Percentiles rank a stretch among this genome's conserved stretches.
Evolutionary conservation across 2,113 vertebrate species (phyloP).

Genomic region (Python bivittatus): DNA sequence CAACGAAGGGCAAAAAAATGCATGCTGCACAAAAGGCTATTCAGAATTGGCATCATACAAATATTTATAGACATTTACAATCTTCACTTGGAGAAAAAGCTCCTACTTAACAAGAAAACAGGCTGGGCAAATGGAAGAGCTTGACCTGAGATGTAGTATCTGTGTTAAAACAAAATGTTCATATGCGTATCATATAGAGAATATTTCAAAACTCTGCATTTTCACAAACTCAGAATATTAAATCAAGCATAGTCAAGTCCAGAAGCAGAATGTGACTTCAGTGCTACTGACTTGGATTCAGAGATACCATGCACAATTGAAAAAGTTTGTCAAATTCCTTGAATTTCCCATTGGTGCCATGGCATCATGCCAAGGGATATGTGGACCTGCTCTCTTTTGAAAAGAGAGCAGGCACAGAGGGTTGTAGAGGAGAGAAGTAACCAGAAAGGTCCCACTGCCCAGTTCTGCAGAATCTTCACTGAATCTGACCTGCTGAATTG

Average conservation of each 20-base stretch:
- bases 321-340: neutral
- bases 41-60: conserved; percentile 7
- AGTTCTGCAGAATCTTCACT: neutral
- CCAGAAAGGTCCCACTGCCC: neutral
- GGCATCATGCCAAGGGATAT: neutral
- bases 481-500: neutral
- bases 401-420: neutral
- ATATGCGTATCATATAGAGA: neutral
- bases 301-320: neutral
- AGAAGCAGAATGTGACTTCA: neutral
- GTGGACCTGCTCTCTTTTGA: neutral
- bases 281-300: neutral
- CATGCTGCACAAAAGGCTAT: neutral
- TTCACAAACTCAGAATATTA: neutral
- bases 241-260: neutral
- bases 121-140: neutral
- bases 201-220: neutral
- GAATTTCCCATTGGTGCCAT: neutral
- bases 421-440: neutral
- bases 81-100: neutral
- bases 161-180: neutral
- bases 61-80: conserved; percentile 15
- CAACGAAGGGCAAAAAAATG: neutral
- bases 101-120: neutral
- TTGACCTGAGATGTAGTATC: conserved; percentile 1